Evolutionary conservation across 2,113 vertebrate genomes (phyloP), one percentile per base, ranked within the genome.

Genomic region (Amphiprion ocellaris): DNA sequence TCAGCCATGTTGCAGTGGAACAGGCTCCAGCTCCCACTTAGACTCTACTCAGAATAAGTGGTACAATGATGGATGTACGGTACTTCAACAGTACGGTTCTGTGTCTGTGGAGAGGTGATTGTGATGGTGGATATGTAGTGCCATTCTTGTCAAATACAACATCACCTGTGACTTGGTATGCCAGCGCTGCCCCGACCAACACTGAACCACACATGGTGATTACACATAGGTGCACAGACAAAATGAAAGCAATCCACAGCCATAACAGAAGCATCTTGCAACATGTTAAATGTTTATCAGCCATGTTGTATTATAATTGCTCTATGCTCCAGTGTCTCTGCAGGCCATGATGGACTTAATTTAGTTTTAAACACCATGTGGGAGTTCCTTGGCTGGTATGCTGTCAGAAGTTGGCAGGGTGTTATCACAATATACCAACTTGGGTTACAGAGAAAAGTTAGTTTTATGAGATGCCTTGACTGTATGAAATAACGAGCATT

Each of bases 1-100:
- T 47, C 50, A 68, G n/a, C 65, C 33, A 12, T 68, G 50, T n/a
- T 41, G 21, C 53, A 54, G 65, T 41, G 16, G 53, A 39, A 41
- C 50, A 54, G 65, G n/a, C 65, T 68, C 9, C 50, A 68, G 33
- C 65, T 54, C 1, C 30, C 65, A 21, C 50, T 68, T 54, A 39
- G 65, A 16, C 50, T 50, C 39, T 37, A 28, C 39, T 16, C 39
- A 68, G 10, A 41, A 41, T 68, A 54, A 50, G 65, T 21, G 53
- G n/a, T 19, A 0, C 1, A 54, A 41, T 68, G 65, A 68, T 68
- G 33, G 65, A 41, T 68, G 33, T 11, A 54, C 12, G 50, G 50
- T 26, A 37, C 21, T 68, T 68, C 12, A 33, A 49, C 21, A 30
- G 30, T 30, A 30, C 30, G 30, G 30, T 30, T 30, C 6, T 0